Conservation (phyloP, 2,888 invertebrate species). For the Eutolmus rufibarbis region DNA sequence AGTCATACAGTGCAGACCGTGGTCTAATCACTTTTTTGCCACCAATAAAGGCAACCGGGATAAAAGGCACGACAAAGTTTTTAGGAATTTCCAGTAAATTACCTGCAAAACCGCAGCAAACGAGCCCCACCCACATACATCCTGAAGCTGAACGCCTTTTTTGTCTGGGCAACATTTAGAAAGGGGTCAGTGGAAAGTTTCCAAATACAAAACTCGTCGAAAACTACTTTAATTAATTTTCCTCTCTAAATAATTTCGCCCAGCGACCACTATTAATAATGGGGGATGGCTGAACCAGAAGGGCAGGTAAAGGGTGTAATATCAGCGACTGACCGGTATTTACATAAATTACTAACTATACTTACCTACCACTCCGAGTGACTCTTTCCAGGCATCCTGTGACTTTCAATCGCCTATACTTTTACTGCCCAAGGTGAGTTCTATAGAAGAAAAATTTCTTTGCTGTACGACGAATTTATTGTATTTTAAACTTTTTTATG, state of each 20-base stretch:
- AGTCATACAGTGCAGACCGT: background rate
- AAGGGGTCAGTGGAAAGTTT: background rate
- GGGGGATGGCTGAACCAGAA: background rate
- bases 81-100: background rate
- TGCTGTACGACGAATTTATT: background rate
- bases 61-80: background rate
- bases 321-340: background rate
- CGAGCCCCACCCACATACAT: background rate
- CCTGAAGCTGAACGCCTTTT: background rate
- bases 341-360: background rate
- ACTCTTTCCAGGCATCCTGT: background rate
- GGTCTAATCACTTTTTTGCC: background rate
- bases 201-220: background rate
- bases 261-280: background rate
- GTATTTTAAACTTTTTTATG: slow-evolving; percentile 17
- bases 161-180: background rate
- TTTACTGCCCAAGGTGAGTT: background rate
- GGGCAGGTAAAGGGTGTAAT: background rate
- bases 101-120: slow-evolving; percentile 2
- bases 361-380: background rate
- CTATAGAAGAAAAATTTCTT: background rate
- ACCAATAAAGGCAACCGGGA: background rate
- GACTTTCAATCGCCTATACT: background rate
- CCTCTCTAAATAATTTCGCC: background rate
- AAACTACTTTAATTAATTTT: slow-evolving; percentile 31